Conservation (phyloP, 2,888 invertebrate genomes). For the Drosophila kanekoi region DNA sequence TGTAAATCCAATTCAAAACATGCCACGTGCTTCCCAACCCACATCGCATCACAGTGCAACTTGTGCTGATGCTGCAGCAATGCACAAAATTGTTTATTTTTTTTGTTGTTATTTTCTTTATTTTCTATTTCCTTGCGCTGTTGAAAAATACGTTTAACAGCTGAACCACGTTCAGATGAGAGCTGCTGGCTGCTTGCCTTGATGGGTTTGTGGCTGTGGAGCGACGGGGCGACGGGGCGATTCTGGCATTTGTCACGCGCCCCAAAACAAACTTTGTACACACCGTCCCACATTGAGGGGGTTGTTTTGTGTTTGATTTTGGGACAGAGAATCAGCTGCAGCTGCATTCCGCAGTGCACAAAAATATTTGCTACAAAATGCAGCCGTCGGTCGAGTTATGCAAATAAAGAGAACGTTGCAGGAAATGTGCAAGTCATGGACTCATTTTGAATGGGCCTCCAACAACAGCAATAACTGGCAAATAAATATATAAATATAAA, state of each 20-base stretch:
- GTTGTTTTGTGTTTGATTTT: slow-evolving; percentile 60
- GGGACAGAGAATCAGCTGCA: slow-evolving; percentile 37
- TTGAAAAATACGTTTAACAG: slow-evolving; percentile 49
- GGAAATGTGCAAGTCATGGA: slow-evolving; percentile 37
- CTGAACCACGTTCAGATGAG: slow-evolving; percentile 32
- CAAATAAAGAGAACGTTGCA: slow-evolving; percentile 34
- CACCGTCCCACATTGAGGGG: slow-evolving; percentile 6
- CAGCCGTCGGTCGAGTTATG: slow-evolving; percentile 35
- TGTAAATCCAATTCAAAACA: slow-evolving; percentile 79
- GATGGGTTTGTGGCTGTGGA: neutral
- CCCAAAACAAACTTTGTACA: slow-evolving; percentile 36
- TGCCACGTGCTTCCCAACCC: slow-evolving; percentile 56
- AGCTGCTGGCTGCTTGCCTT: neutral
- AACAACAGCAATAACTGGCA: slow-evolving; percentile 1
- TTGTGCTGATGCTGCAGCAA: slow-evolving; percentile 39
- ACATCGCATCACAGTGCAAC: neutral
- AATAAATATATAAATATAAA: slow-evolving; percentile 44
- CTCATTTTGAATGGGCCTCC: slow-evolving; percentile 14
- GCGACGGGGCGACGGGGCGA: neutral
- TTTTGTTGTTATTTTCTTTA: neutral
- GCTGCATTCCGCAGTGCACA: slow-evolving; percentile 22
- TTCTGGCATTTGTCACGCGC: slow-evolving; percentile 49
- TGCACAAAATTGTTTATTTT: slow-evolving; percentile 52
- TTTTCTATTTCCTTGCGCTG: slow-evolving; percentile 11
- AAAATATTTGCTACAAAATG: slow-evolving; percentile 27